Base-by-base conservation (phyloP, 2,888 invertebrate genomes). In the Danaus chrysippus region DNA sequence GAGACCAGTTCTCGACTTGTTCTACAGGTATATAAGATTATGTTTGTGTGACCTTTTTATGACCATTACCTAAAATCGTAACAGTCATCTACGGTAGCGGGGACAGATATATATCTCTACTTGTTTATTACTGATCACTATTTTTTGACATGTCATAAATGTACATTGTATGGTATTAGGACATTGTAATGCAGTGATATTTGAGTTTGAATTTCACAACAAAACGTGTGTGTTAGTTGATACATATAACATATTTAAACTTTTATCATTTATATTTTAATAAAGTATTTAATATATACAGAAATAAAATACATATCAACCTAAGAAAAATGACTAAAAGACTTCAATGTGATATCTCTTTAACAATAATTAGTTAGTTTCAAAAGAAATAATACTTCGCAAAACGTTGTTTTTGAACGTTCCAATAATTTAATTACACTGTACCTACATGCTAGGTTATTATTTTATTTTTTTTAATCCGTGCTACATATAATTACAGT, bases 1-100 rank as follows among this genome's bases (percentile, higher is more conserved):
- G 76, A 76, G 75, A 81, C 81, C 81, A 81, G 81, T 82, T 80
- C 70, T 74, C 78, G 65, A 87, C 86, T 76, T 71, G 86, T 82
- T 83, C 76, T 72, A 76, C 89, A 90, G 89, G 89, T 90, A 90
- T 87, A 86, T 81, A 71, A 52, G 65, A 76, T 76, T 73, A 71
- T 76, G 77, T 72, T 79, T 76, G 77, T 71, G 73, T 79, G 75
- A 78, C 78, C 72, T 68, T 74, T 74, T 62, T 71, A 74, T 74
- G 72, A 73, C 70, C 74, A 74, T 68, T 69, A 66, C 63, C 72
- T 73, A 71, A 77, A 74, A 69, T 74, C 75, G 75, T 73, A 77
- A 76, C 72, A 74, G 62, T 52, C 46, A 44, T 58, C 34, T 42
- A 63, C 59, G 17, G 41, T 43, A 54, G 19, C 42, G 52, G 15